Evolutionary conservation across 2,888 invertebrate genomes (phyloP).

Genomic region (Cheilosia pagana): DNA sequence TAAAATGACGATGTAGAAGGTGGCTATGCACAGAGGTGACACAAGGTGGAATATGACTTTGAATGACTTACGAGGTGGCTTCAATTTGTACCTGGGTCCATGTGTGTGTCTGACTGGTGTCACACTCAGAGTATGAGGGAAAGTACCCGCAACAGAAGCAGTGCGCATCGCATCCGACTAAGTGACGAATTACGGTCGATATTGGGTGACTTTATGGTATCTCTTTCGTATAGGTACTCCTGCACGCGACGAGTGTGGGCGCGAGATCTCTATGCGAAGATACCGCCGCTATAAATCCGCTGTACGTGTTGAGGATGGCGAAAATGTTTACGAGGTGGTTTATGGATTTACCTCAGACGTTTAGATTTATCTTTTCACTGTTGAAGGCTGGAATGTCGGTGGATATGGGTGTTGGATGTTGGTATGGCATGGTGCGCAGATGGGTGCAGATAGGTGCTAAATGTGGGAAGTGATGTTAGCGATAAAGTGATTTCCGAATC

Average conservation of each 20-base stretch:
- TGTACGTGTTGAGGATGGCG: constrained; percentile 54
- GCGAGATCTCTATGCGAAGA: constrained; percentile 48
- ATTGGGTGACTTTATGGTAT: constrained; percentile 40
- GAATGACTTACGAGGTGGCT: constrained; percentile 58
- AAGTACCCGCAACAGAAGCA: constrained; percentile 48
- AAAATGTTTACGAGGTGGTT: constrained; percentile 49
- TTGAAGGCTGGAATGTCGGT: constrained; percentile 21
- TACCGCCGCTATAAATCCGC: constrained; percentile 9
- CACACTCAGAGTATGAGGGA: constrained; percentile 59
- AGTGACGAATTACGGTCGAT: constrained; percentile 58
- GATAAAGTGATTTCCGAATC: not conserved
- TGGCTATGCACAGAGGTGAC: constrained; percentile 10
- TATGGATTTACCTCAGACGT: constrained; percentile 48
- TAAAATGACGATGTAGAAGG: constrained; percentile 7
- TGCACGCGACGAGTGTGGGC: constrained; percentile 52
- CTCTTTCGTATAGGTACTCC: not conserved
- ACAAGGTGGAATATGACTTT: constrained; percentile 29
- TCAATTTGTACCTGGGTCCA: constrained; percentile 31
- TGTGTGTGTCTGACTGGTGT: constrained; percentile 10
- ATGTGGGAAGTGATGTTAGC: not conserved
- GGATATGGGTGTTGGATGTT: not conserved
- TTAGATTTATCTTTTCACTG: constrained; percentile 40
- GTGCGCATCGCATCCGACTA: constrained; percentile 28
- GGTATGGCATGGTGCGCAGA: too few species aligned
- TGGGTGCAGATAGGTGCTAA: constrained; percentile 6